Percentiles rank a stretch among this genome's conserved stretches.
Evolutionary conservation across 1,140 invertebrate genomes (phyloP).

Genomic region (Camponotus floridanus): DNA sequence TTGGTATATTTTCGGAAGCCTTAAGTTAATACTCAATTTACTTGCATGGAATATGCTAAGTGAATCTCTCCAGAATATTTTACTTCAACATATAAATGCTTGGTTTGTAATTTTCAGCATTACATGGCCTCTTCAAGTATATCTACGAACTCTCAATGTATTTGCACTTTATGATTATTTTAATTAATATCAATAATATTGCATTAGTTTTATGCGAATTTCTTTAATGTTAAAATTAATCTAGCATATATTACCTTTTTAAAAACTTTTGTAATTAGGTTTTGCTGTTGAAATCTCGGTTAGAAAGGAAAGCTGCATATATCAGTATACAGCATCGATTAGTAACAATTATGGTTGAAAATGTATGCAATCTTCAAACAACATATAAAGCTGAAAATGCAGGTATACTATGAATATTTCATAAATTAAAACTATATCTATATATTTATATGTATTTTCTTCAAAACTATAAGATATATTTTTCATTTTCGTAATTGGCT

Average conservation of each 20-base stretch:
- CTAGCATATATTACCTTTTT: background rate
- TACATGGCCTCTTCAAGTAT: constrained; percentile 94
- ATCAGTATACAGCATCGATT: constrained; percentile 96
- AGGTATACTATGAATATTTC: constrained; percentile 82
- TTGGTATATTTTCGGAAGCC: constrained; percentile 92
- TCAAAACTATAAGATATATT: background rate
- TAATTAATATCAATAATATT: background rate
- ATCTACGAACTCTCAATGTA: constrained; percentile 94
- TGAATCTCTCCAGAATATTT: constrained; percentile 90
- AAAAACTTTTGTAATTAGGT: constrained; percentile 85
- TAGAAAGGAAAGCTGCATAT: constrained; percentile 95
- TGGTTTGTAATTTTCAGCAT: constrained; percentile 86
- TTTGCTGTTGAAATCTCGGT: constrained; percentile 92
- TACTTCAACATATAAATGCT: constrained; percentile 92
- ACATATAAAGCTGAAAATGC: constrained; percentile 89
- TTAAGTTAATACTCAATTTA: constrained; percentile 94
- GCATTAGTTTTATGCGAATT: background rate
- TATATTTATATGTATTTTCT: background rate
- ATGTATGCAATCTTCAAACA: constrained; percentile 88
- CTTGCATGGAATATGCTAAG: constrained; percentile 91
- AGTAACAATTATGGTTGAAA: constrained; percentile 94
- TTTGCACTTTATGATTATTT: constrained; percentile 84
- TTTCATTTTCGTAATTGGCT: background rate
- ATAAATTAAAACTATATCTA: background rate
- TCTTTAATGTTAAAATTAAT: constrained; percentile 4